phyloP scores from a whole-genome alignment of 35 echinoderm and acorn worm species.

The Diadema setosum region DNA sequence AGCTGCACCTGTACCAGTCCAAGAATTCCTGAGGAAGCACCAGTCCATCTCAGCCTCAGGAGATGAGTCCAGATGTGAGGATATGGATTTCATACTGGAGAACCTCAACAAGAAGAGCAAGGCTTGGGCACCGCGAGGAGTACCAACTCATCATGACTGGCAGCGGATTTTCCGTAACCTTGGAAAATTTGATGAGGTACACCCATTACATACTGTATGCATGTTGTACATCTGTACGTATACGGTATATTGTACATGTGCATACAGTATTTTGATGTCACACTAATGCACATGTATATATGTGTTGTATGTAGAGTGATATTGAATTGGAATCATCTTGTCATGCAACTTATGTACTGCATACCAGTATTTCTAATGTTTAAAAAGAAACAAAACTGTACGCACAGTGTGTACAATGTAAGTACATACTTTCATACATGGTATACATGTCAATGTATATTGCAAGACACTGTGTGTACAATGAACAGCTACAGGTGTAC shows the following conservation, averaged over 20 bases:
- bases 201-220: background rate
- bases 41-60: slow-evolving; percentile 8
- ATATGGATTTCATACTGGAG: slow-evolving; percentile 17
- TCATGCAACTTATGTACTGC: too few species aligned
- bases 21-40: background rate
- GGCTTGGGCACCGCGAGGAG: slow-evolving; percentile 4
- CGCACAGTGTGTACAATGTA: too few species aligned
- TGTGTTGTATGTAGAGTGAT: background rate
- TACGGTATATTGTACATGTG: background rate
- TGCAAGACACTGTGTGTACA: too few species aligned
- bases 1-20: background rate
- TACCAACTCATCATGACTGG: slow-evolving; percentile 24
- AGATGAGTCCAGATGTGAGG: background rate
- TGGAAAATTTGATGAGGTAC: background rate
- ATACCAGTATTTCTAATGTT: too few species aligned
- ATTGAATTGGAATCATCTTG: background rate
- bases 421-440: too few species aligned
- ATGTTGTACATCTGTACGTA: background rate
- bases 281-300: background rate
- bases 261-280: background rate
- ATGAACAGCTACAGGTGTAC: too few species aligned
- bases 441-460: too few species aligned
- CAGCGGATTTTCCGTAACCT: slow-evolving; percentile 10
- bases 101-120: slow-evolving; percentile 27
- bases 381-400: too few species aligned